Evolutionary conservation across 1,140 invertebrate species (phyloP), one percentile per base, ranked within the genome.

Genomic region (Sesamia nonagrioides): DNA sequence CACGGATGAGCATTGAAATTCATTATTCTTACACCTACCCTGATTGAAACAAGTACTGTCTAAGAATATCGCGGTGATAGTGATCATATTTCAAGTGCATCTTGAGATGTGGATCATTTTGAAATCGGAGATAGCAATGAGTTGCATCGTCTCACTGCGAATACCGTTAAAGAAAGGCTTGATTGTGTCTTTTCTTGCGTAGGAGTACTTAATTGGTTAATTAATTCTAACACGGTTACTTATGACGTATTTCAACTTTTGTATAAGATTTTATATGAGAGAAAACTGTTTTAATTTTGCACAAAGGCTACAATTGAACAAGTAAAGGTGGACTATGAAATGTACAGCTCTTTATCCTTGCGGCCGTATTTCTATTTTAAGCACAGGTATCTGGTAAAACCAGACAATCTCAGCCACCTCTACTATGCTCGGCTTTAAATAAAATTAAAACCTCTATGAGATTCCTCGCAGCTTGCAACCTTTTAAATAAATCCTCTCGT

Each of bases 401-500:
- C 82, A 84, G 80, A 72, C 83, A 85, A 88, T 88, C 85, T 84
- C 79, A 79, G 77, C 83, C 79, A 84, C 72, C 77, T 77, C 63
- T 72, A 69, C 73, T 76, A 79, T 81, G 74, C 74, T 74, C 37
- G 60, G 73, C 79, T 78, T 81, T 82, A 83, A 88, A 88, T 87
- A 83, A 89, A 89, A 90, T 88, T 89, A 90, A 91, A 89, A 86
- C 84, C 81, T 84, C 81, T 85, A 84, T 89, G 82, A 87, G 80
- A 90, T 84, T 84, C 82, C 77, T 79, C 73, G 81, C 81, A 82
- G 63, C 81, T 81, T 63, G 60, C 76, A 73, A 78, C 74, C 69
- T 81, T 84, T 58, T 54, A 80, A 80, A 82, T 75, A 58, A 75
- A 76, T 80, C 60, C 72, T 66, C 33, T 45, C 37, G 48, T 72